Conservation (phyloP, 2,888 invertebrate genomes). For the Lamellibrachia columna region DNA sequence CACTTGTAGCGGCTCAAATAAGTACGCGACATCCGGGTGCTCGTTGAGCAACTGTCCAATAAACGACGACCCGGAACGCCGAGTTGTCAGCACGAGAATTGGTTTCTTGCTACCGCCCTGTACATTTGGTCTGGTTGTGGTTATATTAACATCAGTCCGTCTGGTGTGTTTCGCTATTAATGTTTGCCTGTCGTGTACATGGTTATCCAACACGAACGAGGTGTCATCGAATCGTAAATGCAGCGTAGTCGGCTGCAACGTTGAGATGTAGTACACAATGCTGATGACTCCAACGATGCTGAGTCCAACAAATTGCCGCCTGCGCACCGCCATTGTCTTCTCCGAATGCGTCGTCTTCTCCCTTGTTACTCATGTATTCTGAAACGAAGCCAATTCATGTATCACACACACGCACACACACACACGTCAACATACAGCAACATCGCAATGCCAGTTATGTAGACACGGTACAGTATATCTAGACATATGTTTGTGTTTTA, state of each 20-base stretch:
- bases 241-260: neutral
- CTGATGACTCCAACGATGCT: neutral
- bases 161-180: neutral
- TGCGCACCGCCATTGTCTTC: neutral
- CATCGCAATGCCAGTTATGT: no score
- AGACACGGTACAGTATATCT: no score
- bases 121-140: neutral
- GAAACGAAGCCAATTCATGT: neutral
- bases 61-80: neutral
- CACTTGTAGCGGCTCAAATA: neutral
- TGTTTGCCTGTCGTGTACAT: neutral
- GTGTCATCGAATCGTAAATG: neutral
- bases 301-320: neutral
- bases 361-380: neutral
- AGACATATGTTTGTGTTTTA: no score
- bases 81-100: neutral
- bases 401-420: neutral
- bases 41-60: conserved; percentile 8
- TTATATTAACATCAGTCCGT: neutral
- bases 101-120: neutral
- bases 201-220: neutral
- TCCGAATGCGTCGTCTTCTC: neutral
- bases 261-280: neutral
- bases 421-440: no score
- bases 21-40: neutral